Evolutionary conservation across 2,888 invertebrate species (phyloP).

Genomic region (Lydus trimaculatus): DNA sequence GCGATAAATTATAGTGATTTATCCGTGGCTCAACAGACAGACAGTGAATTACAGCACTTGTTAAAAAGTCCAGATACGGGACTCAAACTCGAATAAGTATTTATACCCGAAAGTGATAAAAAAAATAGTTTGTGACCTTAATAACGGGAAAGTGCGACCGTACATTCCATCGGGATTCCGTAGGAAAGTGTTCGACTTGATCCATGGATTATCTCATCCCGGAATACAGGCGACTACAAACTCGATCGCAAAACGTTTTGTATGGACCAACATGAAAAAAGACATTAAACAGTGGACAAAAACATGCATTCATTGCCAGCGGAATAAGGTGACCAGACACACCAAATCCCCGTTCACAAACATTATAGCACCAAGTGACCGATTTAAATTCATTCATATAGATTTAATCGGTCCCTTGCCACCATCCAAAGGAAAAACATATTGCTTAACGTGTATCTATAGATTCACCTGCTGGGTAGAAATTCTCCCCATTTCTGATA

Average conservation of each 20-base stretch:
- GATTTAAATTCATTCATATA: constrained; percentile 47
- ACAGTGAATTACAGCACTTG: background rate
- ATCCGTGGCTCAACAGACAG: background rate
- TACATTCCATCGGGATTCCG: background rate
- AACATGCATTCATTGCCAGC: constrained; percentile 39
- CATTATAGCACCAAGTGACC: constrained; percentile 32
- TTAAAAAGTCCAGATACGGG: background rate
- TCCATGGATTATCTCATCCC: constrained; percentile 30
- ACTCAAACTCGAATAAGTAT: background rate
- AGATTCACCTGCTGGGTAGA: constrained; percentile 40
- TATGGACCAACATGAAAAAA: constrained; percentile 41
- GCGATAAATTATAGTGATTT: background rate
- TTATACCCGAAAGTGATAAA: background rate
- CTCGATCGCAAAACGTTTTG: constrained; percentile 35
- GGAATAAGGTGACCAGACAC: constrained; percentile 38
- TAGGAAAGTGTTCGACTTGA: background rate
- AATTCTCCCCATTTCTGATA: constrained; percentile 43
- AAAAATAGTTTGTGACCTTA: background rate
- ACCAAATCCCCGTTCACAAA: constrained; percentile 22
- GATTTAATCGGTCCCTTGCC: constrained; percentile 40
- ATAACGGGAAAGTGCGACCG: background rate
- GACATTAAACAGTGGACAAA: constrained; percentile 33
- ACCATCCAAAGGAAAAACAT: constrained; percentile 32
- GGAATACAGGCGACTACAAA: constrained; percentile 29
- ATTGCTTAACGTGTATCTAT: constrained; percentile 34